Evolutionary conservation across 2,797 vertebrate genomes (phyloP).

Genomic region (Sebastes nivosus): DNA sequence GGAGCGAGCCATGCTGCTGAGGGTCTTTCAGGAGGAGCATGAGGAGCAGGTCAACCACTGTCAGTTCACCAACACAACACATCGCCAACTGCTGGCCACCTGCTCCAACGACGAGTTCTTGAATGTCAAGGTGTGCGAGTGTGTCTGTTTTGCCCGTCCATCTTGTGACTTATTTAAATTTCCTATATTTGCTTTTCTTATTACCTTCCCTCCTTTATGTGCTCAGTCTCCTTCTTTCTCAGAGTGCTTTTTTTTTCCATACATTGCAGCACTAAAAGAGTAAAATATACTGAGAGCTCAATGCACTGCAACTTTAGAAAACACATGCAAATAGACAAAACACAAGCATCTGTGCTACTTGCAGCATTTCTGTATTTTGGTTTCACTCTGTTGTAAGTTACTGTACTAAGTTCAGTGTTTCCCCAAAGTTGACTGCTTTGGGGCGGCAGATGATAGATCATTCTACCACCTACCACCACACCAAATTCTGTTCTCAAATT

Average conservation of each 20-base stretch:
- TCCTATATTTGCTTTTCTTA: neutral
- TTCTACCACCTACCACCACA: too few species aligned
- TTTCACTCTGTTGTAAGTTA: too few species aligned
- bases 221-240: neutral
- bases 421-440: too few species aligned
- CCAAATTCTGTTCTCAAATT: too few species aligned
- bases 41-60: slow-evolving; percentile 94
- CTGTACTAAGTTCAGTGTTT: too few species aligned
- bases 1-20: slow-evolving; percentile 78
- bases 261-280: neutral
- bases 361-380: too few species aligned
- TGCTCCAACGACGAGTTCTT: slow-evolving; percentile 88
- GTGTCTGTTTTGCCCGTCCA: neutral
- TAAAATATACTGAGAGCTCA: neutral
- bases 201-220: neutral
- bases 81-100: slow-evolving; percentile 88
- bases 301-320: neutral
- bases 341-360: too few species aligned
- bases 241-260: neutral
- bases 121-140: slow-evolving; percentile 88
- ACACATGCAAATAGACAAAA: too few species aligned
- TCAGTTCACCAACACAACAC: slow-evolving; percentile 86
- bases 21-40: slow-evolving; percentile 88
- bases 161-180: too few species aligned
- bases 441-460: too few species aligned